Base-by-base conservation (phyloP, 2,113 vertebrate species). In the Mesocricetus auratus region DNA sequence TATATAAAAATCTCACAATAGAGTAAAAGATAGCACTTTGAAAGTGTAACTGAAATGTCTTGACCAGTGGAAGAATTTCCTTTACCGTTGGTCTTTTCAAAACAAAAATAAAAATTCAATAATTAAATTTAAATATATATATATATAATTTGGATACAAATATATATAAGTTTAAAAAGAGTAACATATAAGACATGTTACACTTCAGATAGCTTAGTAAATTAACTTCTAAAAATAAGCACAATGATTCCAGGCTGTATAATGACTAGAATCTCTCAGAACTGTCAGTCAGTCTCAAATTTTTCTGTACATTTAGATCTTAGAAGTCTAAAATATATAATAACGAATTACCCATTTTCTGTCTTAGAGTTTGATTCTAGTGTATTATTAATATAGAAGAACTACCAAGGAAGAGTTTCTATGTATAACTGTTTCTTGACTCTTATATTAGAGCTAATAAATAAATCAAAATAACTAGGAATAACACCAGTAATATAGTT, bases 131-230 rank as follows among this genome's bases (percentile, higher is more conserved):
- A 66, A 0, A 85, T 79, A 62, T 39, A 62, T 47, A 22, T 21
- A 10, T n/a, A 21, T 73, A 39, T 73, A 69, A 69, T 69, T 69
- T 69, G 17, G 66, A 69, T 16, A 22, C 39, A 71, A 1, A 7
- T 71, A 74, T 74, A 12, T 42, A 42, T 74, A 26, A 39, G 39
- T 39, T 73, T 73, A 3, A 39, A 24, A 93, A 71, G 50, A 50
- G 33, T 60, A 50, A 53, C 21, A 88, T 7, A 56, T 19, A 74
- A 56, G 36, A 87, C 10, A 93, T n/a, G 33, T 4, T 86, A 69
- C 5, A 26, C 24, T 94, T 90, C 66, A 56, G 36, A 17, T 94
- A 96, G 78, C 22, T 69, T 77, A 68, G 31, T 96, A 66, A 82
- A n/a, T 92, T 75, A 11, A 81, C 16, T 60, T 68, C 17, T 58